These are phyloP conservation scores for Linurgus olivaceus DNA, from an alignment of 2,797 vertebrate species.

Conservation along the genomic window DNA sequence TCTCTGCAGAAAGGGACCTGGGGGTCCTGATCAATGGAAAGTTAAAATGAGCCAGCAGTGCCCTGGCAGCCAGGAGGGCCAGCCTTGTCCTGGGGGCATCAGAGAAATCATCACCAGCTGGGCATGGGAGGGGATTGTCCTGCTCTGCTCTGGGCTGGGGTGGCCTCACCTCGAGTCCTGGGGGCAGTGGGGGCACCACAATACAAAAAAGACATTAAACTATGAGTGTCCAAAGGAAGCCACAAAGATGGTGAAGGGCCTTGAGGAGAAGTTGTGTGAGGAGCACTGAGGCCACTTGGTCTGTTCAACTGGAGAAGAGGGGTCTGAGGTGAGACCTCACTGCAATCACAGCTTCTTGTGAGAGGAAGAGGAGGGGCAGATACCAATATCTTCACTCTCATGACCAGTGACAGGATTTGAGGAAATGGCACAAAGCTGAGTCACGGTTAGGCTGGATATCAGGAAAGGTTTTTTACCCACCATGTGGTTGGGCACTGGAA, in stretches of 20 bases:
- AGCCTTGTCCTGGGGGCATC: not conserved
- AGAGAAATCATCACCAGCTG: fast-evolving
- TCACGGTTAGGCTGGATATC: not conserved
- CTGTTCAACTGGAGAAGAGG: not conserved
- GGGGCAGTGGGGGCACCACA: not conserved
- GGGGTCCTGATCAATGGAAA: fast-evolving
- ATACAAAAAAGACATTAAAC: not conserved
- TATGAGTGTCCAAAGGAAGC: fast-evolving
- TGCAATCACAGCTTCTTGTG: not conserved
- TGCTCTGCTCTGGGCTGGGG: fast-evolving
- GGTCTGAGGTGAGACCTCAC: fast-evolving
- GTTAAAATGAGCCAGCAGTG: not conserved
- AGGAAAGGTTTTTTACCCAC: not conserved
- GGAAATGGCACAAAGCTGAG: not conserved
- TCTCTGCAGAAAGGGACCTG: not conserved
- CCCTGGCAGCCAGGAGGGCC: not conserved
- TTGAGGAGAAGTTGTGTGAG: fast-evolving
- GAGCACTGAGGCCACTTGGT: not conserved
- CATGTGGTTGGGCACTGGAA: not conserved
- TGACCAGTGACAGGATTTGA: not conserved
- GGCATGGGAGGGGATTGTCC: not conserved
- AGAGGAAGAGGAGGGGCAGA: not conserved
- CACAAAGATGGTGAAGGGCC: not conserved
- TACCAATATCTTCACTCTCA: not conserved
- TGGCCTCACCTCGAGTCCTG: fast-evolving